Conservation (phyloP, 2,888 invertebrate species). For the Lasioglossum calceatum region DNA sequence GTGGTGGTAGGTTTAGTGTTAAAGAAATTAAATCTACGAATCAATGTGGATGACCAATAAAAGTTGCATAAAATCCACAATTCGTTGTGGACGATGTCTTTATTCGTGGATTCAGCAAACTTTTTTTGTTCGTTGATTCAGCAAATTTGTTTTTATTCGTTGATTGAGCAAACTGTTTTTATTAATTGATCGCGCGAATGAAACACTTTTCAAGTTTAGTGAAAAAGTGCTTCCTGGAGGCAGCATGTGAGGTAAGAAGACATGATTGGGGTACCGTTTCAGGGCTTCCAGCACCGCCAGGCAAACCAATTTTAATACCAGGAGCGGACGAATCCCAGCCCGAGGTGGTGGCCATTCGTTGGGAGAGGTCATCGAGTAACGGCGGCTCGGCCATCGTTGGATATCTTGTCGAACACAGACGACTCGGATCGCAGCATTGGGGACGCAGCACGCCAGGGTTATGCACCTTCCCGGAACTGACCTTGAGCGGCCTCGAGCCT, state of each 20-base stretch:
- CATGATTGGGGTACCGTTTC: background rate
- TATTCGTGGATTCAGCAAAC: too few species aligned
- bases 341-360: slow-evolving; percentile 93
- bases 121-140: too few species aligned
- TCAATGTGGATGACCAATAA: too few species aligned
- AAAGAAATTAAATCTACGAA: too few species aligned
- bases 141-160: too few species aligned
- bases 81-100: too few species aligned
- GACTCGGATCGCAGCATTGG: slow-evolving; percentile 93
- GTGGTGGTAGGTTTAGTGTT: too few species aligned
- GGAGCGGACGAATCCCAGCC: slow-evolving; percentile 90
- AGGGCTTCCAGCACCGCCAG: slow-evolving; percentile 93
- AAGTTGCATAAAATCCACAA: too few species aligned
- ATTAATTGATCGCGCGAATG: too few species aligned
- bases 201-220: background rate
- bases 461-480: slow-evolving; percentile 90
- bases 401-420: slow-evolving; percentile 92
- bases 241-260: background rate
- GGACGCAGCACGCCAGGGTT: slow-evolving; percentile 91
- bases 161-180: too few species aligned
- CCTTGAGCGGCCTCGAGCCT: slow-evolving; percentile 93
- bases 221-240: background rate
- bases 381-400: slow-evolving; percentile 95
- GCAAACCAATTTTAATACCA: slow-evolving; percentile 92
- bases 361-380: slow-evolving; percentile 92